Evolutionary conservation across 2,113 vertebrate species (phyloP).

Genomic region (Corythornis vintsioides): DNA sequence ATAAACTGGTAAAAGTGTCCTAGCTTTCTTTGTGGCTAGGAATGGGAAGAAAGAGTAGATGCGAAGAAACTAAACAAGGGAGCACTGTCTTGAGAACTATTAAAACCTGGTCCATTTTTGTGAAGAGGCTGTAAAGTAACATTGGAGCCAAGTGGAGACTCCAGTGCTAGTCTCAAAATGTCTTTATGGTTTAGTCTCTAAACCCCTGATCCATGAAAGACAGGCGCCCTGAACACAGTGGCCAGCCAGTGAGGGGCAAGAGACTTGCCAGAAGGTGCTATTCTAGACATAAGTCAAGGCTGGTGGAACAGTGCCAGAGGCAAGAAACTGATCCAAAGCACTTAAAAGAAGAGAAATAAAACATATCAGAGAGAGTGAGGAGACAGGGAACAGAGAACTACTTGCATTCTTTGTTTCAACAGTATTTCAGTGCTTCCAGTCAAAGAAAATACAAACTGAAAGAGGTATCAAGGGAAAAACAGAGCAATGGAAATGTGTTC

Average conservation of each 20-base stretch:
- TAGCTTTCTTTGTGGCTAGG: neutral
- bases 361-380: neutral
- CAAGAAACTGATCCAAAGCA: constrained; percentile 11
- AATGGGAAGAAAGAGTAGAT: neutral
- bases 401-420: neutral
- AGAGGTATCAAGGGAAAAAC: neutral
- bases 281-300: neutral
- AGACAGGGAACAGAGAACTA: neutral
- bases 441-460: constrained; percentile 5
- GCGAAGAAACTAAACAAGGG: constrained; percentile 26
- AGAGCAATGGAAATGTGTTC: neutral
- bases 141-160: constrained; percentile 5
- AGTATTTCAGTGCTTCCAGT: neutral
- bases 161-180: neutral
- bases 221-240: constrained; percentile 12
- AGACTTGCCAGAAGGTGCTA: neutral
- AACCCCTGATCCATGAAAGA: neutral
- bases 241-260: neutral
- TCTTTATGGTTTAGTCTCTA: too few species aligned
- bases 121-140: neutral
- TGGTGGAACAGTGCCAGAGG: neutral
- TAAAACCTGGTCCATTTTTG: constrained; percentile 9
- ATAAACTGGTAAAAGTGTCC: neutral
- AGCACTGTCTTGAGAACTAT: constrained; percentile 9
- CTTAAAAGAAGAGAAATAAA: constrained; percentile 40